Conservation (phyloP, 2,113 vertebrate genomes). For the Hippopotamus amphibius region DNA sequence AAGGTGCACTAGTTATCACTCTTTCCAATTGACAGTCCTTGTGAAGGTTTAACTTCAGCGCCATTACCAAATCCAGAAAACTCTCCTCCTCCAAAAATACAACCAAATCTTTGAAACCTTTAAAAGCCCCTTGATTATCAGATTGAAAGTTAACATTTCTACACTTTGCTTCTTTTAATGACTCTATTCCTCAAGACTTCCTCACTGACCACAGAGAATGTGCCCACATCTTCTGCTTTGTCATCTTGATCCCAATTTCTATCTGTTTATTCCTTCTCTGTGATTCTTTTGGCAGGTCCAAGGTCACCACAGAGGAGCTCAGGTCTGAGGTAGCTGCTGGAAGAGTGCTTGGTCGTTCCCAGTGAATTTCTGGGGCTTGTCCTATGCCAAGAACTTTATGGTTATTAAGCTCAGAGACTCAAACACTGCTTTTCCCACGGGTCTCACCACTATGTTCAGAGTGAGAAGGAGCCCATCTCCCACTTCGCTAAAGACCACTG, state of each 20-base stretch:
- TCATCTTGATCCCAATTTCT: not conserved
- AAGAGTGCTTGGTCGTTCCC: not conserved
- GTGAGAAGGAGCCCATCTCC: not conserved
- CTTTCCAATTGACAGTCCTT: constrained; percentile 89
- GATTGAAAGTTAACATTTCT: constrained; percentile 86
- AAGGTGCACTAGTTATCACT: constrained; percentile 76
- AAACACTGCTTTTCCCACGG: not conserved
- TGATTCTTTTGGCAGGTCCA: not conserved
- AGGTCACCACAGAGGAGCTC: not conserved
- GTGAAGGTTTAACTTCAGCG: constrained; percentile 85
- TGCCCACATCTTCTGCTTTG: not conserved
- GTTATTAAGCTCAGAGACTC: not conserved
- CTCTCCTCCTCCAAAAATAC: constrained; percentile 73
- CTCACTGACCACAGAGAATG: constrained; percentile 91
- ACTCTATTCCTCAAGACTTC: constrained; percentile 93
- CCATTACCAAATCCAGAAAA: constrained; percentile 90
- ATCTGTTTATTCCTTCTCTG: not conserved
- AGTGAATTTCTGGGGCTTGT: not conserved
- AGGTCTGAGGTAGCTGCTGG: not conserved
- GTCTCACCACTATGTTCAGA: not conserved
- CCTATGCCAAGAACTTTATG: rapidly evolving
- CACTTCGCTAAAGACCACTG: not conserved
- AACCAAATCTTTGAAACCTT: constrained; percentile 91
- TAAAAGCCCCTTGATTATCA: constrained; percentile 90
- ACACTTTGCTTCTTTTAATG: constrained; percentile 93